Evolutionary conservation across 2,113 vertebrate species (phyloP), one percentile per base, ranked within the genome.

Genomic region (Grantiella picta): DNA sequence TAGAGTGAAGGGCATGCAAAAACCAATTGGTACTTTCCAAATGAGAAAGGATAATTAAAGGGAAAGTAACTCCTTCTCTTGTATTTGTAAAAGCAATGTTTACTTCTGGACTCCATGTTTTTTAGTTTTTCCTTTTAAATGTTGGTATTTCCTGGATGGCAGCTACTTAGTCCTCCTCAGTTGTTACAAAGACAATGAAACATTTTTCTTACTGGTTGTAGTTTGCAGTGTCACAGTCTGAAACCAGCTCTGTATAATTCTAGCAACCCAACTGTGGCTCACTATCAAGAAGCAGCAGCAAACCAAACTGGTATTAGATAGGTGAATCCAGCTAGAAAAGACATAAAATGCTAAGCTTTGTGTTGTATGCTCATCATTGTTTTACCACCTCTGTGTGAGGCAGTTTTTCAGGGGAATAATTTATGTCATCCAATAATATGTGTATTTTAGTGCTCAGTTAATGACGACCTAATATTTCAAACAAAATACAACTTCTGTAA

Each of bases 401-500:
- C 42, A 81, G 1, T 75, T 88, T 90, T 91, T 57, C 65, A 69
- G 49, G 15, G 36, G 12, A 64, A 69, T 84, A 72, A 91, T 72
- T 85, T 69, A 79, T 89, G 69, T 49, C 7, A 1, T 45, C 72
- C 86, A 72, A 33, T 79, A 81, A 66, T 82, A 54, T 54, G 61
- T 92, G 66, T 94, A 24, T 82, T 95, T 92, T 84, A 92, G 81
- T 45, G 69, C 61, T 89, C 49, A 31, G 36, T 93, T 93, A 72
- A 69, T 15, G 59, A n/a, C 0, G 5, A 50, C 66, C 81, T 89
- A 82, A 91, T 96, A 96, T 95, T 96, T 97, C 94, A 94, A 93
- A 85, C 72, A 94, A 92, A 95, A 91, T 94, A 70, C 83, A 92
- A 64, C 64, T 92, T 75, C 63, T 76, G 66, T 96, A 96, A 97